Evolutionary conservation across 2,797 vertebrate genomes (phyloP).

Genomic region (Myotis planiceps): DNA sequence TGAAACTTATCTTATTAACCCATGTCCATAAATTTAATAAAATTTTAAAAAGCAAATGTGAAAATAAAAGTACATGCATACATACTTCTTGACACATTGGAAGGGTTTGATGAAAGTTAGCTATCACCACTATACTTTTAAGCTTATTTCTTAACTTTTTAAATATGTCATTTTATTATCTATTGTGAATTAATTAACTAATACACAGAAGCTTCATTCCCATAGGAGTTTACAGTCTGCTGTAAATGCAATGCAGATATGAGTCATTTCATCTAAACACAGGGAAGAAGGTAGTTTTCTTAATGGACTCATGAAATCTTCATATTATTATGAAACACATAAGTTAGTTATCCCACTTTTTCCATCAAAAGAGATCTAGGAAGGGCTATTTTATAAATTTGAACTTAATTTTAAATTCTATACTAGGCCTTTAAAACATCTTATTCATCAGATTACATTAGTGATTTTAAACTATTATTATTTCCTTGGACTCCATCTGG

Average conservation of each 20-base stretch:
- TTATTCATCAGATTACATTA: neutral
- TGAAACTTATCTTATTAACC: neutral
- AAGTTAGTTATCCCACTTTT: neutral
- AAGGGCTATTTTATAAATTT: neutral
- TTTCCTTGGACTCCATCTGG: neutral
- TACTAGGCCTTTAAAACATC: neutral
- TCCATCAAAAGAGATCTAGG: neutral
- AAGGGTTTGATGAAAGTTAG: neutral
- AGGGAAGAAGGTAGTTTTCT: neutral
- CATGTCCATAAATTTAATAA: neutral
- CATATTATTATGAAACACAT: neutral
- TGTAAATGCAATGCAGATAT: neutral
- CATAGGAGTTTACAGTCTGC: neutral
- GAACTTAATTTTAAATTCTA: slow-evolving; percentile 13
- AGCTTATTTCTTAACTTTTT: slow-evolving; percentile 33
- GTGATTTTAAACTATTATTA: neutral
- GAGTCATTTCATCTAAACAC: neutral
- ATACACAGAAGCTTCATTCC: neutral
- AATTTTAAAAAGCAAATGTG: neutral
- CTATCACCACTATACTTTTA: neutral
- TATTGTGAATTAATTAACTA: neutral
- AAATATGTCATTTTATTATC: neutral
- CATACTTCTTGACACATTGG: neutral
- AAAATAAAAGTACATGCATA: neutral
- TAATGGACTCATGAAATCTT: neutral